Percentiles rank a stretch among this genome's conserved stretches.
phyloP scores from a whole-genome alignment of 1,140 invertebrate genomes.

The Cecropterus lyciades region DNA sequence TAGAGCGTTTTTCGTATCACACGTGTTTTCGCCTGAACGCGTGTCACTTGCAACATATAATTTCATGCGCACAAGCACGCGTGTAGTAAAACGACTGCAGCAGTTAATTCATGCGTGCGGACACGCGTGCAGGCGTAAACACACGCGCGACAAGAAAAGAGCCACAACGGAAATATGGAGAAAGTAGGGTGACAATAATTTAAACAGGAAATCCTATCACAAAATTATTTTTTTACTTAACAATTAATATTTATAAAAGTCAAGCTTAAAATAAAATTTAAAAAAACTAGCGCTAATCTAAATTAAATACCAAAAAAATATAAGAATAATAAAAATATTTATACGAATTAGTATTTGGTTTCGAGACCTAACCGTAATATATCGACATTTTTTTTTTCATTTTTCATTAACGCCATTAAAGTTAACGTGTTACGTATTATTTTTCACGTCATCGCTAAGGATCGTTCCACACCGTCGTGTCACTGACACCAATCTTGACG shows the following conservation, averaged over 20 bases:
- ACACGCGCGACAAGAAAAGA: too few species aligned
- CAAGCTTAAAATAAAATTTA: slow-evolving; percentile 28
- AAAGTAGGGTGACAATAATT: neutral
- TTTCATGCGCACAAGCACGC: too few species aligned
- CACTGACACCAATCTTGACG: too few species aligned
- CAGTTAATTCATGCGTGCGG: too few species aligned
- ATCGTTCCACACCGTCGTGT: neutral
- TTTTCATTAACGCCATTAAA: slow-evolving; percentile 28
- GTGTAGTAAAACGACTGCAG: too few species aligned
- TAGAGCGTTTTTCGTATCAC: too few species aligned
- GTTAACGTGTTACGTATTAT: slow-evolving; percentile 22
- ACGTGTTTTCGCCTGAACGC: too few species aligned
- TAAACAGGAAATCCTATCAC: too few species aligned
- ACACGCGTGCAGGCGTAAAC: too few species aligned
- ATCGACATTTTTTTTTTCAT: slow-evolving; percentile 23
- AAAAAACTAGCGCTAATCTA: slow-evolving; percentile 48
- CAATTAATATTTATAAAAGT: slow-evolving; percentile 14
- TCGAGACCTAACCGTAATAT: slow-evolving; percentile 47
- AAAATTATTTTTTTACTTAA: neutral
- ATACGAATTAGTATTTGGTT: slow-evolving; percentile 76
- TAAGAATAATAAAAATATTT: slow-evolving; percentile 42
- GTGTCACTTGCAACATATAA: too few species aligned
- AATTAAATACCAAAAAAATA: slow-evolving; percentile 48
- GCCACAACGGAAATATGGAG: too few species aligned
- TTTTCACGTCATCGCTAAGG: slow-evolving; percentile 1